These are phyloP conservation scores for Odontomachus brunneus DNA, from an alignment of 1,140 invertebrate genomes.

Conservation along the genomic window DNA sequence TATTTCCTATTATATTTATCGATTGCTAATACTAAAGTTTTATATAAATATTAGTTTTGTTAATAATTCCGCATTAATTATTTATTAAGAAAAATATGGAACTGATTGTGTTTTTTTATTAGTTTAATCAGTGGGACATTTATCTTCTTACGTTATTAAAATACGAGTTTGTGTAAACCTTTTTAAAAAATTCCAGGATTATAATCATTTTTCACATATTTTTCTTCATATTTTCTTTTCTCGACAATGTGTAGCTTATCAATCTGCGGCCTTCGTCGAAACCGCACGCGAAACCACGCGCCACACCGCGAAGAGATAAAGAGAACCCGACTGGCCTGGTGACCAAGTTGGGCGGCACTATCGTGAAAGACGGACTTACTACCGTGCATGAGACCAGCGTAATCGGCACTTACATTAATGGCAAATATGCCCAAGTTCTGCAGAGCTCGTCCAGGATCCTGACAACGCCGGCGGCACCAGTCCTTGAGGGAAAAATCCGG, in stretches of 20 bases:
- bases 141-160: neutral
- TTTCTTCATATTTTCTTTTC: neutral
- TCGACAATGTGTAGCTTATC: slow-evolving; percentile 77
- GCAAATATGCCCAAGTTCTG: slow-evolving; percentile 94
- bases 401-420: slow-evolving; percentile 94
- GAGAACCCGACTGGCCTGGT: slow-evolving; percentile 91
- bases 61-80: no score
- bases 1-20: no score
- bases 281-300: slow-evolving; percentile 75
- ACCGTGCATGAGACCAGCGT: slow-evolving; percentile 95
- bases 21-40: no score
- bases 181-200: no score
- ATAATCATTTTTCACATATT: no score
- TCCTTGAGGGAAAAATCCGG: slow-evolving; percentile 86
- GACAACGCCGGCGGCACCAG: slow-evolving; percentile 23
- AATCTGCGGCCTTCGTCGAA: slow-evolving; percentile 84
- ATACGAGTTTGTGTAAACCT: neutral
- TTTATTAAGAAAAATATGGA: no score
- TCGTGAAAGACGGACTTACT: slow-evolving; percentile 92
- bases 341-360: slow-evolving; percentile 92
- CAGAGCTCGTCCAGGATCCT: slow-evolving; percentile 90
- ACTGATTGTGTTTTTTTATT: no score
- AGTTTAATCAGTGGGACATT: no score
- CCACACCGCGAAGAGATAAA: slow-evolving; percentile 84
- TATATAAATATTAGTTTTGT: no score